A percentile compares a stretch with the other conserved stretches of the same genome.
Evolutionary conservation across 2,888 invertebrate species (phyloP).

Genomic region (Argyresthia goedartella): DNA sequence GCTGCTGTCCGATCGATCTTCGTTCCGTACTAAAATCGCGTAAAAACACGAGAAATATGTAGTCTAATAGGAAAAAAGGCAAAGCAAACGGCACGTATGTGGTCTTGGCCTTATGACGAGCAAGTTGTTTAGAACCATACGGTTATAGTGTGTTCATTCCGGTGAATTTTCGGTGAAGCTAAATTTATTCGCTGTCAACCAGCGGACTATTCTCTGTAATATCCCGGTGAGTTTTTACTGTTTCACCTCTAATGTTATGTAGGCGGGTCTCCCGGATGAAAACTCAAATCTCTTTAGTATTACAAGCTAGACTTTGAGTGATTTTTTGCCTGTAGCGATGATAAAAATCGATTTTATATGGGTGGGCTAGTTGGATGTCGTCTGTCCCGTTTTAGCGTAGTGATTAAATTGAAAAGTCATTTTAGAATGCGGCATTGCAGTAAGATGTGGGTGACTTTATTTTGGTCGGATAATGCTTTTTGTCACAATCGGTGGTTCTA

Average conservation of each 20-base stretch:
- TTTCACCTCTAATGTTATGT: constrained; percentile 20
- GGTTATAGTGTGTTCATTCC: constrained; percentile 45
- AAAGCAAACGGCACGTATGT: constrained; percentile 17
- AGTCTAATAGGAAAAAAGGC: constrained; percentile 35
- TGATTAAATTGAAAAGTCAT: constrained; percentile 44
- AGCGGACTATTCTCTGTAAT: constrained; percentile 43
- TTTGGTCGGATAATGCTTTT: constrained; percentile 36
- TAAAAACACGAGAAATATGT: constrained; percentile 59
- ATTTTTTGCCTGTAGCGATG: constrained; percentile 27
- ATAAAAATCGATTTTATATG: constrained; percentile 68
- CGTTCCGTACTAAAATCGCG: constrained; percentile 43
- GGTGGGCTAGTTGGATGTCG: constrained; percentile 45
- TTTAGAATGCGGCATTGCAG: constrained; percentile 39
- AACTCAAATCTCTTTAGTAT: constrained; percentile 19
- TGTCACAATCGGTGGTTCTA: constrained; percentile 30
- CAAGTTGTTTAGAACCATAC: constrained; percentile 32
- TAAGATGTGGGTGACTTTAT: constrained; percentile 25
- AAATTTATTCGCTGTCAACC: constrained; percentile 58
- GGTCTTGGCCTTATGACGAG: constrained; percentile 34
- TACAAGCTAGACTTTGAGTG: constrained; percentile 21
- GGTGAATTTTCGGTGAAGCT: constrained; percentile 58
- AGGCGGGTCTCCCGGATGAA: constrained; percentile 17
- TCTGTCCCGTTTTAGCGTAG: constrained; percentile 41
- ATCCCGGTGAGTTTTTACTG: constrained; percentile 53
- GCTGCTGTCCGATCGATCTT: constrained; percentile 57